Evolutionary conservation across 2,113 vertebrate genomes (phyloP), one percentile per base, ranked within the genome.

Genomic region (Xenus cinereus): DNA sequence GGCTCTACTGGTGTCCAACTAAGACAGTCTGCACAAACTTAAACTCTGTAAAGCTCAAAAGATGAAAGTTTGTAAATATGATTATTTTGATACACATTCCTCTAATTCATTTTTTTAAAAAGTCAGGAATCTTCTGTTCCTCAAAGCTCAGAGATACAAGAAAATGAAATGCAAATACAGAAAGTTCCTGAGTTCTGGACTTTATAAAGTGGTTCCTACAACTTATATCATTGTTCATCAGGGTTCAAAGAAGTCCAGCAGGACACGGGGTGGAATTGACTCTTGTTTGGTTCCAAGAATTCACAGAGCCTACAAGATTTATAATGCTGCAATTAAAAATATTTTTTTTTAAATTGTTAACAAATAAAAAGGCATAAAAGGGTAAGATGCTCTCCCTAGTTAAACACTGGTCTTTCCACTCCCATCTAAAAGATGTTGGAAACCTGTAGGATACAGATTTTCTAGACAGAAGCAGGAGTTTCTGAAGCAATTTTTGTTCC

Each of bases 401-500:
- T 74, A 82, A 74, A 56, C 12, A 45, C 10, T 9, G 11, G 60
- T 57, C 32, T 35, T 59, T 46, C 7, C 1, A 66, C 39, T 39
- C 24, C 69, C 82, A 17, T 27, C 21, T 28, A 27, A 82, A 79
- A 72, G 24, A 27, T 43, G 9, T 3, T 33, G 16, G 30, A 74
- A 89, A 30, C 33, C 20, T 45, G 10, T 0, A 4, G 24, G 13
- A 56, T 10, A 74, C 2, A 69, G 28, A 56, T 63, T 28, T 15
- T 78, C 33, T 56, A 48, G 39, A 39, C 1, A 46, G 33, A 45
- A 2, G 16, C 22, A 43, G 1, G 0, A 1, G 3, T 56, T 76
- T 84, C 32, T 12, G 26, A 81, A 86, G 28, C 5, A 50, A 35
- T 48, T 51, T 71, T 78, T n/a, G 19, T 84, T 51, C 48, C 41